Conservation (phyloP, 2,888 invertebrate species). For the Graphium colonna region DNA sequence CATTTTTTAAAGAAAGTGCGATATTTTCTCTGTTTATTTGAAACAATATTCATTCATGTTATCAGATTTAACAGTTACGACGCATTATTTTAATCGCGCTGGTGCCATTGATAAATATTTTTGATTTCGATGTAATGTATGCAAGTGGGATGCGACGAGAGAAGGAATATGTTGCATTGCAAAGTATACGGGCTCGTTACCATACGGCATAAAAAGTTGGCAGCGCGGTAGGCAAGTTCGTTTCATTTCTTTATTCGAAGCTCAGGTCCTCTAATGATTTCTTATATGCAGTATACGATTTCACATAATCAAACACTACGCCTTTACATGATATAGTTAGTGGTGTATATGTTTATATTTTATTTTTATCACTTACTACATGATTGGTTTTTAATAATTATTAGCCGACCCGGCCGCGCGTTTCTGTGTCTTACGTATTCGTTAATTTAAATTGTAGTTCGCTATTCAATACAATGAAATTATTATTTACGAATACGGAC, state of each 20-base stretch:
- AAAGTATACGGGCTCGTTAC: slow-evolving; percentile 23
- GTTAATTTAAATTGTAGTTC: too few relatives aligned
- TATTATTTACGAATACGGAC: too few relatives aligned
- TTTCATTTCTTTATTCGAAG: slow-evolving; percentile 57
- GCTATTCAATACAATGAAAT: too few relatives aligned
- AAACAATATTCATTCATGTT: slow-evolving; percentile 7
- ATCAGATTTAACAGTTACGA: slow-evolving; percentile 14
- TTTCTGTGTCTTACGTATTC: too few relatives aligned
- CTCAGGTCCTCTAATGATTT: slow-evolving; percentile 51
- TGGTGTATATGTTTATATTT: too few relatives aligned
- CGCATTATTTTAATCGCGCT: not conserved
- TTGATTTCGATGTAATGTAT: slow-evolving; percentile 3
- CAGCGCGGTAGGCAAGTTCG: slow-evolving; percentile 42
- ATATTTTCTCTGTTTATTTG: slow-evolving; percentile 5
- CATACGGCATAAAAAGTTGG: slow-evolving; percentile 35
- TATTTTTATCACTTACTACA: too few relatives aligned
- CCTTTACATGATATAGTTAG: too few relatives aligned
- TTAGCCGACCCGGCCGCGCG: too few relatives aligned
- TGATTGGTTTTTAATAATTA: too few relatives aligned
- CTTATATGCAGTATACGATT: too few relatives aligned
- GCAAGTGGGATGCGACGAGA: slow-evolving; percentile 1
- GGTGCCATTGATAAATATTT: slow-evolving; percentile 6
- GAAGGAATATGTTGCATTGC: slow-evolving; percentile 4
- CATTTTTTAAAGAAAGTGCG: slow-evolving; percentile 11
- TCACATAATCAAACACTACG: too few relatives aligned